Percentiles rank a stretch among this genome's conserved stretches.
phyloP scores from a whole-genome alignment of 2,797 vertebrate species.

The Toxotes lorentzi region DNA sequence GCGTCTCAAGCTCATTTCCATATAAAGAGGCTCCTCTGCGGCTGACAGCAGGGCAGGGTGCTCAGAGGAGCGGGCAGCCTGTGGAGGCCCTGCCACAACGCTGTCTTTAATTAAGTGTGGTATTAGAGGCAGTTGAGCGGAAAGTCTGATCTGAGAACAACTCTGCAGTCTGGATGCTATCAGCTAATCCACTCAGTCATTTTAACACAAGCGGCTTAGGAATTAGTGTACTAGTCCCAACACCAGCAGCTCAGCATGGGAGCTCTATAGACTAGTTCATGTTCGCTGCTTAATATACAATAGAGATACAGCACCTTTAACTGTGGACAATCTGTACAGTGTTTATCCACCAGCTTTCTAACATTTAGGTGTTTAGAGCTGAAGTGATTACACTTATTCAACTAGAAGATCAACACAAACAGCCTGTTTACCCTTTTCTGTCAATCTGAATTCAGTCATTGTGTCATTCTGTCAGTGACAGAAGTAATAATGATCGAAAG shows the following conservation, averaged over 20 bases:
- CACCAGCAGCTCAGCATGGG: background rate
- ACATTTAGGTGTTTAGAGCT: too few relatives aligned
- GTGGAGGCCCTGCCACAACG: constrained; percentile 37
- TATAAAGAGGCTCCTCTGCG: constrained; percentile 29
- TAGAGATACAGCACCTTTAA: background rate
- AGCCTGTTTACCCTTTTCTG: too few relatives aligned
- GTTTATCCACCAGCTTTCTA: background rate
- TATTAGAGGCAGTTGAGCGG: constrained; percentile 48
- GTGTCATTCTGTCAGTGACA: too few relatives aligned
- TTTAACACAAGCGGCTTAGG: constrained; percentile 36
- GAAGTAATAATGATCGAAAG: too few relatives aligned
- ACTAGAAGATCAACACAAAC: too few relatives aligned
- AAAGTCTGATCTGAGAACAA: constrained; percentile 51
- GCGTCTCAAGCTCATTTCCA: constrained; percentile 30
- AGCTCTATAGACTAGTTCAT: background rate
- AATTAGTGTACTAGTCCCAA: background rate
- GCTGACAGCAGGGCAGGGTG: constrained; percentile 12
- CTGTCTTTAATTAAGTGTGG: constrained; percentile 61
- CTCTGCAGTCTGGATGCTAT: constrained; percentile 21
- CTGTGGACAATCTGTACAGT: background rate
- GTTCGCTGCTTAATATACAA: background rate
- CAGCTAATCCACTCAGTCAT: constrained; percentile 52
- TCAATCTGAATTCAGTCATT: too few relatives aligned
- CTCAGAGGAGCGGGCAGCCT: constrained; percentile 7
- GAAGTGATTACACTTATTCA: too few relatives aligned